Evolutionary conservation across 2,888 invertebrate species (phyloP).

Genomic region (Xestia sexstrigata): DNA sequence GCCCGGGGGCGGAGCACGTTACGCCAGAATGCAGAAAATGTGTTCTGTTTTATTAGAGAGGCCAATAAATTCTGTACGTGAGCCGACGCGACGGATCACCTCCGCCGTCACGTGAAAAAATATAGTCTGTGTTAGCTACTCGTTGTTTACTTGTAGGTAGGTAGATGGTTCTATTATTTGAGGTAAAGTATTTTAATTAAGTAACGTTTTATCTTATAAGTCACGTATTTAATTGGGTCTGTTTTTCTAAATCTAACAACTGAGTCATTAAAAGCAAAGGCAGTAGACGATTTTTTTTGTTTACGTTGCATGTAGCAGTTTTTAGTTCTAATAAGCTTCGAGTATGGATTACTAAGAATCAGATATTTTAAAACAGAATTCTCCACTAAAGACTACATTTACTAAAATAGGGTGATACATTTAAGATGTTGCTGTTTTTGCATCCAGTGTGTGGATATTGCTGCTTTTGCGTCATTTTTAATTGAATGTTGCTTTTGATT

Average conservation of each 20-base stretch:
- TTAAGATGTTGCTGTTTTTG: too few relatives aligned
- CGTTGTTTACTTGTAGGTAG: neutral
- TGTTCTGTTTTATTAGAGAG: conserved; percentile 87
- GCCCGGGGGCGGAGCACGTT: conserved; percentile 65
- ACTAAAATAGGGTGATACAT: too few relatives aligned
- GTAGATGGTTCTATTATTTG: conserved; percentile 10
- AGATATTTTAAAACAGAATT: too few relatives aligned
- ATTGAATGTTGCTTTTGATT: too few relatives aligned
- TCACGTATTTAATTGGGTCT: neutral
- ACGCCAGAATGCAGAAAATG: conserved; percentile 84
- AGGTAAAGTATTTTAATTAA: neutral
- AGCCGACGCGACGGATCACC: conserved; percentile 77
- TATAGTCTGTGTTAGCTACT: conserved; percentile 65
- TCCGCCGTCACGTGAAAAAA: conserved; percentile 74
- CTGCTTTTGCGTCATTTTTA: too few relatives aligned
- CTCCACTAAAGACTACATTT: too few relatives aligned
- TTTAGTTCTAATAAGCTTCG: too few relatives aligned
- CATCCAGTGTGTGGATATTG: too few relatives aligned
- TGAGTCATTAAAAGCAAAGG: too few relatives aligned
- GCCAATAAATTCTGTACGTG: conserved; percentile 88
- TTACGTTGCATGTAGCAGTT: too few relatives aligned
- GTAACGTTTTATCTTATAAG: neutral
- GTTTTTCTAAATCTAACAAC: neutral
- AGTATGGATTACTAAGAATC: too few relatives aligned
- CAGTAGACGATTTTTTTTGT: too few relatives aligned